Evolutionary conservation across 2,797 vertebrate genomes (phyloP).

Genomic region (Okamejei kenojei): DNA sequence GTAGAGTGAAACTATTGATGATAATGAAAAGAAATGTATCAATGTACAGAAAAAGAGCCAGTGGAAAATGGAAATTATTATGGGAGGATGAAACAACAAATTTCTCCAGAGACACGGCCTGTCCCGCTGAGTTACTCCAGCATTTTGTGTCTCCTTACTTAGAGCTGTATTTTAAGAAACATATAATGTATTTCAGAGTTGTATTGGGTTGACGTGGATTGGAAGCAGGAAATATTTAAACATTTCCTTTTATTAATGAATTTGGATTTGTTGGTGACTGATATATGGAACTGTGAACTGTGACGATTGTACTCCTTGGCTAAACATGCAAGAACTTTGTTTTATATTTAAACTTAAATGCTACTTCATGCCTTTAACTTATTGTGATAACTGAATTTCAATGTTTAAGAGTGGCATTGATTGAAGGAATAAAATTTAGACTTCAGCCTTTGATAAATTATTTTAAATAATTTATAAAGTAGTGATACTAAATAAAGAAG

Average conservation of each 20-base stretch:
- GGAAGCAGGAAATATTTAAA: not conserved
- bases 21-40: not conserved
- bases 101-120: no score
- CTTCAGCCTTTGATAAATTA: not conserved
- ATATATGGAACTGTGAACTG: not conserved
- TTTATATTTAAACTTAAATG: not conserved
- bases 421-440: not conserved
- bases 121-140: no score
- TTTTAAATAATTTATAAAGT: no score
- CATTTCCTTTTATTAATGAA: not conserved
- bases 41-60: not conserved
- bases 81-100: not conserved
- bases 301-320: no score
- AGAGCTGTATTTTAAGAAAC: not conserved
- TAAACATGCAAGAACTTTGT: not conserved
- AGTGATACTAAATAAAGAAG: no score
- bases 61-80: not conserved
- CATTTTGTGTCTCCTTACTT: not conserved
- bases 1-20: not conserved
- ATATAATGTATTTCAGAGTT: not conserved
- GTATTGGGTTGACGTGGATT: not conserved
- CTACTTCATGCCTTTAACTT: not conserved
- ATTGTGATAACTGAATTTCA: not conserved
- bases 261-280: not conserved
- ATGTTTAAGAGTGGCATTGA: not conserved